Conservation (phyloP, 1,140 invertebrate species). For the Zelostemma sp. region DNA sequence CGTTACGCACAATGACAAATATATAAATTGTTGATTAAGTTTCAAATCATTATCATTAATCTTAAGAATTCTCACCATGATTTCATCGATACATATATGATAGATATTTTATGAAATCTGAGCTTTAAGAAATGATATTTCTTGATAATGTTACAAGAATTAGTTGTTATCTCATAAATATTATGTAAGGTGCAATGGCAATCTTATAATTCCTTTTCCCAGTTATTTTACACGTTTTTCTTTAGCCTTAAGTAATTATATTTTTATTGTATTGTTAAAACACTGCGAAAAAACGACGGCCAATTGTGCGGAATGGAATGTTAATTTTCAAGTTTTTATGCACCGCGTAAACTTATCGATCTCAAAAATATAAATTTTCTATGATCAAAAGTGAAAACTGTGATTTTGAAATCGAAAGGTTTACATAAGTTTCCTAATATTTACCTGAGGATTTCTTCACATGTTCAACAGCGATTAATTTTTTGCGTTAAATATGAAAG, state of each 20-base stretch:
- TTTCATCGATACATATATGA: not conserved
- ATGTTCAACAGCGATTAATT: no score
- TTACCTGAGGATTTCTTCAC: not conserved
- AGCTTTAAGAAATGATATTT: conserved; percentile 1
- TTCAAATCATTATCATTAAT: conserved; percentile 8
- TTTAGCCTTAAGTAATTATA: not conserved
- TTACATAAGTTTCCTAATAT: not conserved
- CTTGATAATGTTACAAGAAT: not conserved
- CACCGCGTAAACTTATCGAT: not conserved
- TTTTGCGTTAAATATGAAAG: not conserved
- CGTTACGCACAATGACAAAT: not conserved
- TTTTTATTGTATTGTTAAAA: conserved; percentile 14
- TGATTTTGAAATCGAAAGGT: not conserved
- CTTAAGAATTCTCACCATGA: not conserved
- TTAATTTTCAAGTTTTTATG: not conserved
- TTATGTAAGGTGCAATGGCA: conserved; percentile 1
- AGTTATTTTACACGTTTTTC: not conserved
- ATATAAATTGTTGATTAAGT: not conserved
- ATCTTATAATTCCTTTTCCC: not conserved
- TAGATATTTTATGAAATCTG: not conserved
- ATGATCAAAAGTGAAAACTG: not conserved
- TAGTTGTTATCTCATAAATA: not conserved
- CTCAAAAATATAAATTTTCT: not conserved
- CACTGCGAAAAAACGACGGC: conserved; percentile 7
- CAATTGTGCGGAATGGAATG: not conserved